Conservation (phyloP, 2,888 invertebrate species). For the Antheraea assamensis region DNA sequence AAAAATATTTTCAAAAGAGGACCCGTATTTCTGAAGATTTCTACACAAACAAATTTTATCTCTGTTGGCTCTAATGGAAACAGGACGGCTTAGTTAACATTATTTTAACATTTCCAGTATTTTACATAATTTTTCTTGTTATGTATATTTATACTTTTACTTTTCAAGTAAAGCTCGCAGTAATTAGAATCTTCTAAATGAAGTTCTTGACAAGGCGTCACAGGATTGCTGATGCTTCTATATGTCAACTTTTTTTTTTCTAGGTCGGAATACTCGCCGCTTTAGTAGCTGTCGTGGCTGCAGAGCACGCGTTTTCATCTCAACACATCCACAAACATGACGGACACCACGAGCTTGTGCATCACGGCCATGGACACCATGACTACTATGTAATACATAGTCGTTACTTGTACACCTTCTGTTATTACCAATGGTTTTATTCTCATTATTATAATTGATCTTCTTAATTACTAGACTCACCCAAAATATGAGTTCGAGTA, state of each 20-base stretch:
- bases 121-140: too few species aligned
- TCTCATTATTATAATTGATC: neutral
- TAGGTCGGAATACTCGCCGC: conserved; percentile 20
- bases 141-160: too few species aligned
- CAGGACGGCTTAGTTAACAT: too few species aligned
- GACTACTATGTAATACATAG: conserved; percentile 21
- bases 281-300: conserved; percentile 27
- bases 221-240: neutral
- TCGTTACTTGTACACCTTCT: neutral
- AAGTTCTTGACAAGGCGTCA: neutral
- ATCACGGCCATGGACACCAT: conserved; percentile 32
- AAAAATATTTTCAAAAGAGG: too few species aligned
- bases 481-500: conserved; percentile 35
- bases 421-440: neutral
- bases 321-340: conserved; percentile 25
- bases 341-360: conserved; percentile 27
- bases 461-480: conserved; percentile 21
- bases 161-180: too few species aligned
- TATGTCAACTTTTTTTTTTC: neutral
- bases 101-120: too few species aligned
- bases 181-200: too few species aligned
- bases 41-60: too few species aligned
- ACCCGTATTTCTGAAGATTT: too few species aligned
- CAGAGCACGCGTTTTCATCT: conserved; percentile 28
- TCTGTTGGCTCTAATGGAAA: too few species aligned